Percentiles rank a stretch among this genome's conserved stretches.
phyloP scores from a whole-genome alignment of 2,797 vertebrate species.

The Mormyrus hasselquistii region DNA sequence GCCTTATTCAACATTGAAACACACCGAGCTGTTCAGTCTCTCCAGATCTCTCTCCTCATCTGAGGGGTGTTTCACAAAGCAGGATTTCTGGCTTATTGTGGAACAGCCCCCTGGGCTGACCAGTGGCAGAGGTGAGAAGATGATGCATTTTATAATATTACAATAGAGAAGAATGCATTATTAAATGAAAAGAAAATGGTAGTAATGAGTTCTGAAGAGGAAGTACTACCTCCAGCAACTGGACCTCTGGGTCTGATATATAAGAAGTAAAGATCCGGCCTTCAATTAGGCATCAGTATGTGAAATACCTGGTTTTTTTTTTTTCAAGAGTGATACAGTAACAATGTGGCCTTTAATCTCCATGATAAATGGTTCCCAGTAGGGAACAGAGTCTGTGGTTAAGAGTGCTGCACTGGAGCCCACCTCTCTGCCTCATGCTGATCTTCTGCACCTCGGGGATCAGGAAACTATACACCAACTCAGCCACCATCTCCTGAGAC shows the following conservation, averaged over 20 bases:
- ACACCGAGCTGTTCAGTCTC: not conserved
- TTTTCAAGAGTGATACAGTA: not conserved
- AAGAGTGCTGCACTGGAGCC: slow-evolving; percentile 21
- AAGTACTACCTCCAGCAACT: not conserved
- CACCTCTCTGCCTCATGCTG: slow-evolving; percentile 74
- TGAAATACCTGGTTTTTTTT: not conserved
- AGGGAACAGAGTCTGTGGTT: not conserved
- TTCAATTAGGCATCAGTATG: not conserved
- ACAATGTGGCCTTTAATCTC: not conserved
- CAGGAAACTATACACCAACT: slow-evolving; percentile 84
- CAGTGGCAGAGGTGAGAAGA: not conserved
- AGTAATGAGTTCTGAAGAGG: not conserved
- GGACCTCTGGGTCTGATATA: not conserved
- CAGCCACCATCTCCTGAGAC: slow-evolving; percentile 86
- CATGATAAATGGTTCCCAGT: not conserved
- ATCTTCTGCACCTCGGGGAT: slow-evolving; percentile 83
- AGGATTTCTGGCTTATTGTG: not conserved
- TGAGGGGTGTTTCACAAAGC: not conserved
- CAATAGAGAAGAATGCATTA: not conserved
- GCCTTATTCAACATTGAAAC: not conserved
- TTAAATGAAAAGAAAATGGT: not conserved
- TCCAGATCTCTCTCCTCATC: not conserved
- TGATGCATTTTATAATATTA: not conserved
- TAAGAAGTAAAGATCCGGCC: not conserved
- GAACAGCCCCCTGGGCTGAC: not conserved